Base-by-base conservation (phyloP, 35 echinoderm and acorn worm species). In the Stichopus chloronotus region DNA sequence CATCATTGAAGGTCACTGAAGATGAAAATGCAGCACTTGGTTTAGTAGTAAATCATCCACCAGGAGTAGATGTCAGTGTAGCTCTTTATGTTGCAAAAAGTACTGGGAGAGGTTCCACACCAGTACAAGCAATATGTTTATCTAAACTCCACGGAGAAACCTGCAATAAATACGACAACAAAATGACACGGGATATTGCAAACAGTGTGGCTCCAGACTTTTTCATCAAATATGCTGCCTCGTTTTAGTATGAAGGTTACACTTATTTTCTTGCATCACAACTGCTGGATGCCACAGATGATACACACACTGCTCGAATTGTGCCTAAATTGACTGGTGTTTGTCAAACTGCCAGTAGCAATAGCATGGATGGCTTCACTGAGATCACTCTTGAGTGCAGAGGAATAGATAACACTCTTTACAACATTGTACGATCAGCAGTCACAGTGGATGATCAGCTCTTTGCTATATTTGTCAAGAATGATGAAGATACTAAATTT, bases 171-270 rank as follows among this genome's bases (percentile, higher is more conserved):
- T 5, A 4, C 21, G 68, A 72, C 21, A 22, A 22, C 21, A 72
- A 20, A 20, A n/a, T 7, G 69, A 72, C 69, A 24, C 17, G 7
- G n/a, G 3, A 72, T 7, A 5, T 72, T 14, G 17, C 3, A n/a
- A 72, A 1, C 69, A 72, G 16, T 24, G 20, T 72, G 22, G 17
- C 22, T 16, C 5, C n/a, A 4, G 22, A 17, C 69, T 72, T 72
- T n/a, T 72, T 72, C 13, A 72, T 72, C 69, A 72, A n/a, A n/a
- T 72, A n/a, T 72, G 69, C 19, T 72, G 69, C 69, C 14, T 72
- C 69, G 19, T 72, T 72, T n/a, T 72, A 14, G 22, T 72, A 72
- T 72, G 16, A 72, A n/a, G 19, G 19, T n/a, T 72, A 72, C 69
- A 72, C 69, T 24, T 72, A 72, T 20, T 72, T 72, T n/a, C 19